Percentiles rank a stretch among this genome's conserved stretches.
Conservation (phyloP, 2,888 invertebrate species). For the Tridacna crocea region DNA sequence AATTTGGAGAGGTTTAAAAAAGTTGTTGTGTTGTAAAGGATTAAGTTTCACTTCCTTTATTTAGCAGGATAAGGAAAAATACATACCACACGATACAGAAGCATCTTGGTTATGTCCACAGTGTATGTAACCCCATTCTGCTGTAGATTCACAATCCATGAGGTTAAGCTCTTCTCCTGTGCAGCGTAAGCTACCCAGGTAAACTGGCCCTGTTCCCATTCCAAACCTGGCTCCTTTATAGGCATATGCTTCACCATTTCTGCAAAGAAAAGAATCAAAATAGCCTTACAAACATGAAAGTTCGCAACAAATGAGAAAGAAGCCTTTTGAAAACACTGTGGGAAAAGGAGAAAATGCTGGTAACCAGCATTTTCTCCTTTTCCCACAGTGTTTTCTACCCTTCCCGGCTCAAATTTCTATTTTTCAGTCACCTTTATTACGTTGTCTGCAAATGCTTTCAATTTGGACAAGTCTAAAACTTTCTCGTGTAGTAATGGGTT, state of each 20-base stretch:
- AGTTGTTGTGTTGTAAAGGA: not conserved
- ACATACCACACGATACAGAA: slow-evolving; percentile 22
- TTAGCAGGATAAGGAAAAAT: not conserved
- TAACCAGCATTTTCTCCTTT: too few species aligned
- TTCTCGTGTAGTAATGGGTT: too few species aligned
- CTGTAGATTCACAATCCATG: slow-evolving; percentile 5
- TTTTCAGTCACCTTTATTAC: too few species aligned
- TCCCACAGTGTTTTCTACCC: too few species aligned
- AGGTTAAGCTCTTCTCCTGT: not conserved
- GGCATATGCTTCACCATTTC: not conserved
- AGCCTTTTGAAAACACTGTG: too few species aligned
- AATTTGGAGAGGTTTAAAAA: too few species aligned
- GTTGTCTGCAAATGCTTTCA: too few species aligned
- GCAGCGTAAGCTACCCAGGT: slow-evolving; percentile 3
- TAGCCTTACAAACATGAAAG: too few species aligned
- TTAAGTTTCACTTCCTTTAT: not conserved
- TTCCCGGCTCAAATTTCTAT: too few species aligned
- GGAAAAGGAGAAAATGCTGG: too few species aligned
- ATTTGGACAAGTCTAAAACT: too few species aligned
- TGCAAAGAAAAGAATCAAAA: not conserved
- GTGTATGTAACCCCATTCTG: not conserved
- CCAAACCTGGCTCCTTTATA: not conserved
- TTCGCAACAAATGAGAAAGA: too few species aligned
- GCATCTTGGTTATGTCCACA: slow-evolving; percentile 24
- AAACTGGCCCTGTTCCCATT: not conserved